A percentile compares a stretch with the other conserved stretches of the same genome.
These are phyloP conservation scores for Aplidium turbinatum DNA, from an alignment of 23 tunicate species.

Conservation along the genomic window DNA sequence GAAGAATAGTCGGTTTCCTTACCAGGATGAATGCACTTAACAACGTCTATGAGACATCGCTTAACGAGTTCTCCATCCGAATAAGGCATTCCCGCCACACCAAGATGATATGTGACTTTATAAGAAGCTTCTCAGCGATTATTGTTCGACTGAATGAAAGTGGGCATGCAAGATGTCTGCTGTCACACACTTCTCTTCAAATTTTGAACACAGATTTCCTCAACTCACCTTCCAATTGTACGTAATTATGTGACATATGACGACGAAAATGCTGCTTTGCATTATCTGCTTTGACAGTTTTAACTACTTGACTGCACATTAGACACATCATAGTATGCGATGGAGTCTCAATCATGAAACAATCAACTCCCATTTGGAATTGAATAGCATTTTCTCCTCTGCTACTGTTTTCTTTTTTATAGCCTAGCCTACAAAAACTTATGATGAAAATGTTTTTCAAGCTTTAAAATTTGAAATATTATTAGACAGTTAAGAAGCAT, in stretches of 20 bases:
- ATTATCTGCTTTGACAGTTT: constrained; percentile 32
- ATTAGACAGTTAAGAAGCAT: too few species aligned
- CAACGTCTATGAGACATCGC: constrained; percentile 32
- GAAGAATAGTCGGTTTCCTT: constrained; percentile 35
- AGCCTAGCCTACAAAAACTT: too few species aligned
- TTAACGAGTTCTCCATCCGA: too few species aligned
- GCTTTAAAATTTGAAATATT: too few species aligned
- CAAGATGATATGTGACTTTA: constrained; percentile 53
- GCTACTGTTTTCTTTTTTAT: constrained; percentile 36
- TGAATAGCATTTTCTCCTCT: constrained; percentile 37
- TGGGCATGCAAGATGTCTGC: constrained; percentile 36
- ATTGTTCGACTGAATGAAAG: constrained; percentile 32
- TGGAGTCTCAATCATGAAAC: constrained; percentile 43
- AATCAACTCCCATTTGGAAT: constrained; percentile 44
- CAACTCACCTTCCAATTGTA: constrained; percentile 14
- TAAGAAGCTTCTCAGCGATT: constrained; percentile 40
- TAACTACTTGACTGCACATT: constrained; percentile 27
- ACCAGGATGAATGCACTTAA: constrained; percentile 50
- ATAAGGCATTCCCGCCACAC: too few species aligned
- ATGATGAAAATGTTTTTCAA: too few species aligned
- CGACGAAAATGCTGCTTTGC: constrained; percentile 35
- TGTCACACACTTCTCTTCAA: constrained; percentile 37
- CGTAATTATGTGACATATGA: constrained; percentile 15
- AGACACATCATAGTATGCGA: constrained; percentile 31
- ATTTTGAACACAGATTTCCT: constrained; percentile 29